Percentiles rank a stretch among this genome's conserved stretches.
phyloP scores from a whole-genome alignment of 2,797 vertebrate species.

The Clarias pachynema region DNA sequence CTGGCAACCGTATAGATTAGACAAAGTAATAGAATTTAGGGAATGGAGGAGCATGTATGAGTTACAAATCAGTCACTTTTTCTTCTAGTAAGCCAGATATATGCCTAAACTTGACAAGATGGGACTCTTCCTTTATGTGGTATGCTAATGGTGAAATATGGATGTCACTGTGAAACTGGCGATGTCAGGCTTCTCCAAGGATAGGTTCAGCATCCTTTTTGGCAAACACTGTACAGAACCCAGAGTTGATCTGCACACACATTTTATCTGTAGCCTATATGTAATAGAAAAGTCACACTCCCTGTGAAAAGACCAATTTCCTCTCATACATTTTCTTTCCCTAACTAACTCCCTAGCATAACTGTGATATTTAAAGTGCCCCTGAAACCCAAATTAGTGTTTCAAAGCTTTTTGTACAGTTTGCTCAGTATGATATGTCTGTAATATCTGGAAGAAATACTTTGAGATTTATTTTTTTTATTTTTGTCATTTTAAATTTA shows the following conservation, averaged over 20 bases:
- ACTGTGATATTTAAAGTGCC: not conserved
- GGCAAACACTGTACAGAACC: not conserved
- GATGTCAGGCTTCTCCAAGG: not conserved
- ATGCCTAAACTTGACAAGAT: conserved; percentile 3
- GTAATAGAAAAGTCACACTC: not conserved
- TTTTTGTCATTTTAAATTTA: not conserved
- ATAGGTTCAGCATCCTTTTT: conserved; percentile 6
- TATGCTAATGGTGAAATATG: not conserved
- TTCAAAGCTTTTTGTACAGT: not conserved
- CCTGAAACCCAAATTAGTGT: not conserved
- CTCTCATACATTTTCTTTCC: not conserved
- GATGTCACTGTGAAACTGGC: not conserved
- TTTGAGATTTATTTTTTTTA: not conserved
- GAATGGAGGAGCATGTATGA: conserved; percentile 40
- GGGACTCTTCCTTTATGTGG: conserved; percentile 17
- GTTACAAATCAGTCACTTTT: conserved; percentile 37
- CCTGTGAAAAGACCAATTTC: not conserved
- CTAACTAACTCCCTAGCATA: not conserved
- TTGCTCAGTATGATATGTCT: not conserved
- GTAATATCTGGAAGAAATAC: not conserved
- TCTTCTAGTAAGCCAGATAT: conserved; percentile 18
- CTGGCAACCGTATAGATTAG: conserved; percentile 15
- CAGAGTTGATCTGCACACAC: not conserved
- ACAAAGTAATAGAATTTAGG: conserved; percentile 26
- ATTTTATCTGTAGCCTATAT: not conserved